A percentile compares a stretch with the other conserved stretches of the same genome.
phyloP scores from a whole-genome alignment of 1,140 invertebrate species.

The Diploscapter pachys region DNA sequence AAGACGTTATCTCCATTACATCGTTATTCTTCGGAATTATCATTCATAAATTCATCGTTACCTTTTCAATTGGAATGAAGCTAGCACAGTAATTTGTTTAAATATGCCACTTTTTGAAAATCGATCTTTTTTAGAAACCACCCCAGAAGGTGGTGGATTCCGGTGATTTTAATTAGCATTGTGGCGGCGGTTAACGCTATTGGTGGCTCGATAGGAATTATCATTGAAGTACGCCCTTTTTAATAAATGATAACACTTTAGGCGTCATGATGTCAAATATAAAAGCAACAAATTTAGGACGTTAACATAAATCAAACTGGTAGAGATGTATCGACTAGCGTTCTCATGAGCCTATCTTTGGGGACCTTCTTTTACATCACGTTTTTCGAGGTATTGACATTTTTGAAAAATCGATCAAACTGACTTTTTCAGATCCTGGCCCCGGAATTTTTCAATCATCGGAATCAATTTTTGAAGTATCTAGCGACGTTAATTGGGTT shows the following conservation, averaged over 20 bases:
- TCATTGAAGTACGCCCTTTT: slow-evolving; percentile 33
- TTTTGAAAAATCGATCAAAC: slow-evolving; percentile 10
- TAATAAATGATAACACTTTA: not conserved
- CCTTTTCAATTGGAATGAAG: slow-evolving; percentile 65
- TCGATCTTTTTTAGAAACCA: slow-evolving; percentile 57
- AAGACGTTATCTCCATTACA: slow-evolving; percentile 58
- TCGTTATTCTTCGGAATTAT: slow-evolving; percentile 65
- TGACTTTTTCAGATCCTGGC: slow-evolving; percentile 43
- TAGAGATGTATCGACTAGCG: slow-evolving; percentile 39
- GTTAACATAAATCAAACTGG: slow-evolving; percentile 30
- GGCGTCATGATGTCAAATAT: not conserved
- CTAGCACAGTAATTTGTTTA: not conserved
- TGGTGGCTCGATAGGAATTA: slow-evolving; percentile 51
- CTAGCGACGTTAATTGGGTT: slow-evolving; percentile 35
- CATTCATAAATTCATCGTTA: slow-evolving; percentile 67
- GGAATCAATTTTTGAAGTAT: slow-evolving; percentile 43
- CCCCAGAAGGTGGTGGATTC: slow-evolving; percentile 63
- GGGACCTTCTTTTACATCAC: slow-evolving; percentile 50
- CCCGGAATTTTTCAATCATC: slow-evolving; percentile 43
- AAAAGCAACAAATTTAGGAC: slow-evolving; percentile 27
- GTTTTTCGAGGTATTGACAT: slow-evolving; percentile 43
- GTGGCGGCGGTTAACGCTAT: slow-evolving; percentile 71
- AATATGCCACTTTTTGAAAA: not conserved
- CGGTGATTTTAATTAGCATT: slow-evolving; percentile 66
- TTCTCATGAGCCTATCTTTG: slow-evolving; percentile 43